These are phyloP conservation scores for Scelioninae gen. 1 DNA, from an alignment of 2,888 invertebrate species.

Conservation along the genomic window DNA sequence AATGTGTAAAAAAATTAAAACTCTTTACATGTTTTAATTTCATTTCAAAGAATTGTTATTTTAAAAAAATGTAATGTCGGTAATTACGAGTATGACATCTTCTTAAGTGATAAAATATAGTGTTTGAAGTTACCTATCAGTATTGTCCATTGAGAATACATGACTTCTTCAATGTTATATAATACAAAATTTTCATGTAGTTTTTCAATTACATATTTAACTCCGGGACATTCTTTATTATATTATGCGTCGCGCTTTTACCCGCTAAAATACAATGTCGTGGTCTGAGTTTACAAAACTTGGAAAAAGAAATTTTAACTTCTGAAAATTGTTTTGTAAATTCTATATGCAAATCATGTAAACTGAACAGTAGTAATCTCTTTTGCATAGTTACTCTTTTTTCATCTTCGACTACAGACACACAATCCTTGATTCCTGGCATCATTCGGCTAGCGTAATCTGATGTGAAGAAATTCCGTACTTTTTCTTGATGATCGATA, in stretches of 20 bases:
- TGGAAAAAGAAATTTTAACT: constrained; percentile 33
- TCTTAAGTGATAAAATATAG: not conserved
- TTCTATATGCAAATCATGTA: constrained; percentile 7
- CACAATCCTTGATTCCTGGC: constrained; percentile 35
- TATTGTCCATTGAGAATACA: constrained; percentile 29
- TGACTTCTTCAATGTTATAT: constrained; percentile 21
- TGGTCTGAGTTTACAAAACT: constrained; percentile 29
- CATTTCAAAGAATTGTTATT: too few species aligned
- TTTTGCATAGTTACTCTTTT: constrained; percentile 21
- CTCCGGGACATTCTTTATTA: constrained; percentile 36
- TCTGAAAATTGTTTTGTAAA: constrained; percentile 35
- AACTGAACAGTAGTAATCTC: constrained; percentile 30
- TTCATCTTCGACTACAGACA: constrained; percentile 13
- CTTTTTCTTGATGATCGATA: not conserved
- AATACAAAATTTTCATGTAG: constrained; percentile 19
- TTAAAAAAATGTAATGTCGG: too few species aligned
- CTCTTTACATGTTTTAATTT: too few species aligned
- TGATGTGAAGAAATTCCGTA: constrained; percentile 19
- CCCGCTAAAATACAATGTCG: not conserved
- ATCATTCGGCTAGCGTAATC: constrained; percentile 17
- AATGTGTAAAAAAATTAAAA: too few species aligned
- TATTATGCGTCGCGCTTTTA: constrained; percentile 38
- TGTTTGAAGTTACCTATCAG: constrained; percentile 31
- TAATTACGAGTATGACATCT: too few species aligned
- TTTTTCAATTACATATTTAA: not conserved